phyloP scores from a whole-genome alignment of 2,113 vertebrate genomes.

The Nothocercus nigrocapillus region DNA sequence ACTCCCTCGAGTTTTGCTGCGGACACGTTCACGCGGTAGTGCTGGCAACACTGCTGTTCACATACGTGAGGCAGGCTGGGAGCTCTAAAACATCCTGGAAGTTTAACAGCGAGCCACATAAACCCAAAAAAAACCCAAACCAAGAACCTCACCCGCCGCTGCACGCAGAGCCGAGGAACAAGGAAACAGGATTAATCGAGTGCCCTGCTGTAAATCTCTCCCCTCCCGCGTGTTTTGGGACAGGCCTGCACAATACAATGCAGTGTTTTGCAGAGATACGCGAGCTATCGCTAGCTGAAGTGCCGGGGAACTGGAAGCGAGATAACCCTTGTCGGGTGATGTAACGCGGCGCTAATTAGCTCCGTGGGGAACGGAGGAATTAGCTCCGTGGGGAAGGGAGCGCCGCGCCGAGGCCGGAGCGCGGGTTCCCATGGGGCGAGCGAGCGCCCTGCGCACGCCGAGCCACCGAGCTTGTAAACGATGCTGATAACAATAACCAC shows the following conservation, averaged over 20 bases:
- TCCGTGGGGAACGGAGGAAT: not conserved
- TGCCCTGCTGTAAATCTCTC: conserved; percentile 21
- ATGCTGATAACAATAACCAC: not conserved
- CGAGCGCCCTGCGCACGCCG: not conserved
- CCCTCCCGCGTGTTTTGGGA: not conserved
- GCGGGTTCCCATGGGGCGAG: not conserved
- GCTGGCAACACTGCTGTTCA: not conserved
- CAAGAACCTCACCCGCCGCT: not conserved
- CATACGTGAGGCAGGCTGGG: not conserved
- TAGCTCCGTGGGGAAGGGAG: not conserved
- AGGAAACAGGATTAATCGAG: not conserved
- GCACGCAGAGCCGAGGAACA: not conserved
- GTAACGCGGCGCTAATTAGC: not conserved
- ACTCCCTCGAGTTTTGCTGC: not conserved
- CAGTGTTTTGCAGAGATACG: conserved; percentile 41
- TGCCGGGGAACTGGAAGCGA: not conserved
- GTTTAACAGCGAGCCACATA: not conserved
- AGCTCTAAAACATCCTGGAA: not conserved
- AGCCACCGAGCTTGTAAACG: not conserved
- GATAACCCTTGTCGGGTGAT: conserved; percentile 10
- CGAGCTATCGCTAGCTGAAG: conserved; percentile 18
- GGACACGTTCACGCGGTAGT: accelerated
- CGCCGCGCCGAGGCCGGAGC: not conserved
- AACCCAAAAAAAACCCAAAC: not conserved
- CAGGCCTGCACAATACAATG: conserved; percentile 23